phyloP scores from a whole-genome alignment of 2,113 vertebrate species.

The Colistium nudipinnis region DNA sequence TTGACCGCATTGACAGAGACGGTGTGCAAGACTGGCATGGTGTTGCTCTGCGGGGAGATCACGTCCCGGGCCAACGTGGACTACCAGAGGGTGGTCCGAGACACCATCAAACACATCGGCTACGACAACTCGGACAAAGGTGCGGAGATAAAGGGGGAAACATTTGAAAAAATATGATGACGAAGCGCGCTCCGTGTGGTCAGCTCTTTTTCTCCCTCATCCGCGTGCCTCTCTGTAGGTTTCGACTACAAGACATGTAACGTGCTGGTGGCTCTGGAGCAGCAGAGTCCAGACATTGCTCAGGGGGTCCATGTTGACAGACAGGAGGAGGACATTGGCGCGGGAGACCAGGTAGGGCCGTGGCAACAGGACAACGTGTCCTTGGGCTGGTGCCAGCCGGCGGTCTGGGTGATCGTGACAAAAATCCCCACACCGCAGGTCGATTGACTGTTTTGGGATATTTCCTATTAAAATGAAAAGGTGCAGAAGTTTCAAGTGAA shows the following conservation, averaged over 20 bases:
- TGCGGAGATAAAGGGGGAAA: constrained; percentile 48
- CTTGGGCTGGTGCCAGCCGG: constrained; percentile 1
- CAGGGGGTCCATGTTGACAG: constrained; percentile 93
- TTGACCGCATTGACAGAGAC: constrained; percentile 84
- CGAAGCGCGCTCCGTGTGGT: background rate
- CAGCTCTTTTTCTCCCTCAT: background rate
- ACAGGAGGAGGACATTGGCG: constrained; percentile 91
- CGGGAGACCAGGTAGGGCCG: constrained; percentile 91
- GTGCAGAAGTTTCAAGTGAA: background rate
- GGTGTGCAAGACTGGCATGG: constrained; percentile 98
- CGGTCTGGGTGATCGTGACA: background rate
- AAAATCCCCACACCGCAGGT: too few relatives aligned
- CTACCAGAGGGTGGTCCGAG: constrained; percentile 94
- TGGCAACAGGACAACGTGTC: background rate
- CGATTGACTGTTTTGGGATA: too few relatives aligned
- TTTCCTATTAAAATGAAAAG: too few relatives aligned
- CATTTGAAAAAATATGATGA: background rate
- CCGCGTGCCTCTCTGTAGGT: constrained; percentile 73
- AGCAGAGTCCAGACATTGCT: constrained; percentile 96
- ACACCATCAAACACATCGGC: constrained; percentile 92
- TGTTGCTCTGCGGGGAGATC: constrained; percentile 96
- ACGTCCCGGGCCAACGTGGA: constrained; percentile 92
- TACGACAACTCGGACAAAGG: constrained; percentile 97
- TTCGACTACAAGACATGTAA: constrained; percentile 99
- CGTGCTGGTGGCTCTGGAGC: constrained; percentile 94